phyloP scores from a whole-genome alignment of 2,113 vertebrate species.

The Mixornis gularis region DNA sequence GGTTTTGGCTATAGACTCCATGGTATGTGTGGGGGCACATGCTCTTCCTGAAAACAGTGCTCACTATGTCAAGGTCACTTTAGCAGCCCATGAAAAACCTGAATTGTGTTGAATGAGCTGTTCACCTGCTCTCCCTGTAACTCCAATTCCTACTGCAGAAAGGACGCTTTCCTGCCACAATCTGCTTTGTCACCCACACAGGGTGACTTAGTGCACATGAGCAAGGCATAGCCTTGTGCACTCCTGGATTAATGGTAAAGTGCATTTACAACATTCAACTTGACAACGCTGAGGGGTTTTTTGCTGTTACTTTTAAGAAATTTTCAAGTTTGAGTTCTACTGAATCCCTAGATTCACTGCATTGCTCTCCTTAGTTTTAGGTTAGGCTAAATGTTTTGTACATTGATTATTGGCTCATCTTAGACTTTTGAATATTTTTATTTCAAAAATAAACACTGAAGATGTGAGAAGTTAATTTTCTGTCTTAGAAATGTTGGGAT shows the following conservation, averaged over 20 bases:
- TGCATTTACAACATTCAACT: not conserved
- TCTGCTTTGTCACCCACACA: not conserved
- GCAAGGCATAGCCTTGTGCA: not conserved
- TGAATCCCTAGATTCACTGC: not conserved
- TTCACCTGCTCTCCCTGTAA: not conserved
- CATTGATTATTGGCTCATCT: not conserved
- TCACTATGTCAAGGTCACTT: not conserved
- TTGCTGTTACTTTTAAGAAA: not conserved
- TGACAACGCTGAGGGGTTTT: not conserved
- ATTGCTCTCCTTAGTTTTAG: not conserved
- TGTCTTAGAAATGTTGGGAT: not conserved
- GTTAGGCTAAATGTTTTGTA: not conserved
- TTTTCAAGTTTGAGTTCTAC: not conserved
- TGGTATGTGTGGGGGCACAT: not conserved
- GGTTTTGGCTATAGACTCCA: accelerated
- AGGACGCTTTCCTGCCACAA: not conserved
- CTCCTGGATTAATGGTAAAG: not conserved
- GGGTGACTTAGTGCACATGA: accelerated
- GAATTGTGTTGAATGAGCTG: accelerated
- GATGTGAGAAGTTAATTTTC: not conserved
- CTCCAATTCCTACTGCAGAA: accelerated
- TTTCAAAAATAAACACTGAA: not conserved
- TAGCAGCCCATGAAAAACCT: not conserved
- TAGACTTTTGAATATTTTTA: not conserved
- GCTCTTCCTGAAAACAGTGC: not conserved